A percentile compares a stretch with the other conserved stretches of the same genome.
Evolutionary conservation across 2,888 invertebrate genomes (phyloP).

Genomic region (Prenolepis imparis): DNA sequence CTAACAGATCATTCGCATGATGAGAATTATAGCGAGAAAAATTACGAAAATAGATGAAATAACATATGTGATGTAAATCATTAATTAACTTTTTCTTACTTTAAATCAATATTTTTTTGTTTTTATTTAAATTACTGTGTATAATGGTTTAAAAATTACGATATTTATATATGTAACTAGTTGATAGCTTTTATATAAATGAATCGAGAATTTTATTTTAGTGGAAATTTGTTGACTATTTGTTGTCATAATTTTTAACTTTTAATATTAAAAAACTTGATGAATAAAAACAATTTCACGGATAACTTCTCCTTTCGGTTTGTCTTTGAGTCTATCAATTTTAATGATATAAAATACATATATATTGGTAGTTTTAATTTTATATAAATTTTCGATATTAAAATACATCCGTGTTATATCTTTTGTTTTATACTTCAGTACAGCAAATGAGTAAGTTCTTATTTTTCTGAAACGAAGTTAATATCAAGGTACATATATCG

Average conservation of each 20-base stretch:
- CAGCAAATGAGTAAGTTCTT: conserved; percentile 6
- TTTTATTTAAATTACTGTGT: background rate
- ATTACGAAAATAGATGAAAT: background rate
- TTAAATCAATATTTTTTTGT: background rate
- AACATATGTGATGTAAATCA: background rate
- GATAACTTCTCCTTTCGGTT: background rate
- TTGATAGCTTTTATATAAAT: background rate
- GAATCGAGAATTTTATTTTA: background rate
- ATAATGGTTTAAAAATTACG: background rate
- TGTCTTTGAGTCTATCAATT: background rate
- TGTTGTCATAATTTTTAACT: background rate
- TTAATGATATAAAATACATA: background rate
- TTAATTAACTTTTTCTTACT: background rate
- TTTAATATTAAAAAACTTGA: conserved; percentile 8
- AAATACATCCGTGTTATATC: background rate
- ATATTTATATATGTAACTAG: background rate
- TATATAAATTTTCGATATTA: conserved; percentile 7
- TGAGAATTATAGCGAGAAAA: background rate
- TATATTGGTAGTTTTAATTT: background rate
- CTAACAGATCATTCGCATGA: background rate
- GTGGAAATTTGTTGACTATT: background rate
- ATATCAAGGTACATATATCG: conserved; percentile 56
- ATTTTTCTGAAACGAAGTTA: conserved; percentile 22
- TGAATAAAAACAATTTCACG: background rate
- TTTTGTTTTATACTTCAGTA: conserved; percentile 3